Percentiles rank a stretch among this genome's conserved stretches.
Evolutionary conservation across 1,140 invertebrate species (phyloP).

Genomic region (Papilio dardanus): DNA sequence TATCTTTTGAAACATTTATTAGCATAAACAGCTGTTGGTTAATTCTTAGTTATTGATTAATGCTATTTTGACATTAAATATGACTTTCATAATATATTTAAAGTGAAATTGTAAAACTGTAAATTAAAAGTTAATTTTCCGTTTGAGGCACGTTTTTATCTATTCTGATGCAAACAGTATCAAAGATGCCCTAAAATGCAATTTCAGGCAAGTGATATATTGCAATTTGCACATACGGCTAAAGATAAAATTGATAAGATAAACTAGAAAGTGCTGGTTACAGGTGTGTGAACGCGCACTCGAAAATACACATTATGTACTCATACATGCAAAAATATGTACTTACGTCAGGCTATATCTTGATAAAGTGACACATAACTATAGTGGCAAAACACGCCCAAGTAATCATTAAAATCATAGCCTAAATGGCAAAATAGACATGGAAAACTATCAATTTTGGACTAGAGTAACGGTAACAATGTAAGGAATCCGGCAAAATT

Average conservation of each 20-base stretch:
- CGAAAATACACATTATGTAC: constrained; percentile 22
- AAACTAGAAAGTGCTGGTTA: constrained; percentile 38
- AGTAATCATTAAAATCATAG: background rate
- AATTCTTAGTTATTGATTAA: background rate
- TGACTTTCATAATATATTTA: constrained; percentile 1
- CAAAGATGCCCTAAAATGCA: constrained; percentile 21
- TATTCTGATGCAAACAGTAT: background rate
- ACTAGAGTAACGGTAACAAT: constrained; percentile 58
- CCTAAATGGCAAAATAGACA: constrained; percentile 18
- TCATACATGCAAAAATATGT: constrained; percentile 41
- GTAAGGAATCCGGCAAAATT: constrained; percentile 53
- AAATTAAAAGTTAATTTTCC: background rate
- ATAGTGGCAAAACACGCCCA: constrained; percentile 50
- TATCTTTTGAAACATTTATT: background rate
- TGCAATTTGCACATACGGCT: constrained; percentile 33
- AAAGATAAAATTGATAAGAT: constrained; percentile 36
- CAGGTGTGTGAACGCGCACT: constrained; percentile 34
- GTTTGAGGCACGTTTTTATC: background rate
- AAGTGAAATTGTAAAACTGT: background rate
- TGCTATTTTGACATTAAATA: background rate
- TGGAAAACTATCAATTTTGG: constrained; percentile 46
- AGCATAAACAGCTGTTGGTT: background rate
- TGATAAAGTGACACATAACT: constrained; percentile 57
- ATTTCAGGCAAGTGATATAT: constrained; percentile 30
- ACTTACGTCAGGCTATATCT: constrained; percentile 60